Evolutionary conservation across 2,113 vertebrate species (phyloP).

Genomic region (Odocoileus hemionus): DNA sequence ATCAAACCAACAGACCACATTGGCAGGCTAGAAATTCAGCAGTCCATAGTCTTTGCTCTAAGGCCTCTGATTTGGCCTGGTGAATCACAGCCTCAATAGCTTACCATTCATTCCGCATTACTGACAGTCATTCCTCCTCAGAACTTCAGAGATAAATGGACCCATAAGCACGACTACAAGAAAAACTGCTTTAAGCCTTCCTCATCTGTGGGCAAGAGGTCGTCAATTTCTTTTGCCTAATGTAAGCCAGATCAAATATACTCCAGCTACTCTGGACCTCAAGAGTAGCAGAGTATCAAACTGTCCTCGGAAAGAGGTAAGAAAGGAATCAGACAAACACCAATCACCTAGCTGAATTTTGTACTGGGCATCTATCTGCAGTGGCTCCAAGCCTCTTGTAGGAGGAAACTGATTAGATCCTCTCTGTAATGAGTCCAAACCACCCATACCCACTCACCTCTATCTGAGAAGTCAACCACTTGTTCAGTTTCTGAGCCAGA

Average conservation of each 20-base stretch:
- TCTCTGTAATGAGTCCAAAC: background rate
- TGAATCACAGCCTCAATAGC: background rate
- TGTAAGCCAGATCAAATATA: background rate
- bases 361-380: background rate
- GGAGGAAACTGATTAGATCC: background rate
- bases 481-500: conserved; percentile 94
- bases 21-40: background rate
- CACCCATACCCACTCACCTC: conserved; percentile 79
- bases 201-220: background rate
- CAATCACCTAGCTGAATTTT: background rate
- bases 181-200: background rate
- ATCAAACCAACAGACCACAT: background rate
- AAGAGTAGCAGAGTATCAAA: background rate
- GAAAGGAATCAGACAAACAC: background rate
- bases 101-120: background rate
- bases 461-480: conserved; percentile 88
- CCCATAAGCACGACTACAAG: background rate
- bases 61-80: background rate
- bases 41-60: background rate
- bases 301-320: background rate
- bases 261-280: background rate
- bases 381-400: background rate
- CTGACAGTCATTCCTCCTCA: background rate
- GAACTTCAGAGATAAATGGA: background rate
- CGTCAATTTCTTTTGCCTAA: background rate